Evolutionary conservation across 2,888 invertebrate species (phyloP), one percentile per base, ranked within the genome.

Genomic region (Stenurella melanura): DNA sequence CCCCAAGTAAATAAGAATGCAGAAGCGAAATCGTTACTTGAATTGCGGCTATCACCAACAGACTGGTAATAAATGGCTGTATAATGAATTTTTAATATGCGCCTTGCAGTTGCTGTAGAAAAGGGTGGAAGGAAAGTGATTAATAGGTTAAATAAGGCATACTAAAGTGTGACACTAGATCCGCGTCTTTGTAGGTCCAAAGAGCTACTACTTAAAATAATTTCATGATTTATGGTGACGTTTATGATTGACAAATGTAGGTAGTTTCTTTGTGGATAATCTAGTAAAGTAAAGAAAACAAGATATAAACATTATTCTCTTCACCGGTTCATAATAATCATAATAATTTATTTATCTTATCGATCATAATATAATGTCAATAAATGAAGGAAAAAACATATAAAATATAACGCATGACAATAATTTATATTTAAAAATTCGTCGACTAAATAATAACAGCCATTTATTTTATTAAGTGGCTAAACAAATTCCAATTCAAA

Each of bases 41-140:
- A 50, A 50, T 50, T 50, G 64, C 42, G 42, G 18, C 64, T 12
- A 42, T 64, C 64, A 64, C 64, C 42, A 38, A 38, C 64, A 64
- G 61, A 17, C 61, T 34, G n/a, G 61, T 63, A 63, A 64, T 64
- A 42, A 64, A 64, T 64, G 64, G 42, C 19, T 18, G 26, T 42
- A 19, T 64, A 64, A 64, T 64, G 64, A 64, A 64, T 64, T 64
- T 64, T 64, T 64, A 64, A 64, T 64, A 64, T 42, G 64, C 42
- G 42, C 42, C 42, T 64, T 21, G 42, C 64, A 42, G 64, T 42
- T 64, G 18, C 64, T 42, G n/a, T 21, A 21, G 30, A 30, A 12
- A 42, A 64, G 42, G 38, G 15, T 15, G 15, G 50, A n/a, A 34
- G 50, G n/a, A 50, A 50, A n/a, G 50, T 50, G 50, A 50, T 50